Base-by-base conservation (phyloP, 2,888 invertebrate genomes). In the Drosophila neoperkinsi region DNA sequence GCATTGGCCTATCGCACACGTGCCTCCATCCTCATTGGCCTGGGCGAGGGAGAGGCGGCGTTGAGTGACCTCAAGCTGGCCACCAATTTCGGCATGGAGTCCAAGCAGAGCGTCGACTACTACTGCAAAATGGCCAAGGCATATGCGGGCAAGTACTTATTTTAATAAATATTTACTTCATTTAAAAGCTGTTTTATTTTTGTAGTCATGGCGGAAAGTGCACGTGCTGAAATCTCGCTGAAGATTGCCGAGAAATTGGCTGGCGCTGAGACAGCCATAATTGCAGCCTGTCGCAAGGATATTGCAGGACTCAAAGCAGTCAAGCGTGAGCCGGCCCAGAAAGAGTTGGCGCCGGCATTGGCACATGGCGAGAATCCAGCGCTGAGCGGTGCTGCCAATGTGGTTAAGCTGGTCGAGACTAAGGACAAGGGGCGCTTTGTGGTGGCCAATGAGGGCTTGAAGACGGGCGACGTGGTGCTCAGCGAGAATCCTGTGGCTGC, bases 401-500 rank as follows among this genome's bases (percentile, higher is more conserved):
- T 96, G 21, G 94, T 94, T 55, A 94, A 96, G 51, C 93, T 94
- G 52, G 95, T 95, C 68, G 92, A 93, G 70, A 94, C 95, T n/a
- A 92, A 94, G 64, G 94, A 93, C 0, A 95, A 95, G 90, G 97
- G 97, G 16, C 95, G 96, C 33, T 96, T 95, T 88, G 95, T 96
- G 1, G 95, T 96, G 1, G 96, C 97, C 5, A 94, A 94, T 58
- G 93, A 90, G 55, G 82, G 83, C 9, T 55, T 93, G 43, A 94
- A 94, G 74, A 95, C 96, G 0, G 97, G 97, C 0, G 96, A 97
- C 89, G 95, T 95, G 0, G 92, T 98, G 18, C 94, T 96, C 0
- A 94, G 95, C 3, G 97, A 97, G 92, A 93, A 94, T 38, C 96
- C 97, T 0, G 95, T 96, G 80, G 96, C 96, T 0, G 95, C 97